Base-by-base conservation (phyloP, 2,113 vertebrate genomes). In the Phainopepla nitens region DNA sequence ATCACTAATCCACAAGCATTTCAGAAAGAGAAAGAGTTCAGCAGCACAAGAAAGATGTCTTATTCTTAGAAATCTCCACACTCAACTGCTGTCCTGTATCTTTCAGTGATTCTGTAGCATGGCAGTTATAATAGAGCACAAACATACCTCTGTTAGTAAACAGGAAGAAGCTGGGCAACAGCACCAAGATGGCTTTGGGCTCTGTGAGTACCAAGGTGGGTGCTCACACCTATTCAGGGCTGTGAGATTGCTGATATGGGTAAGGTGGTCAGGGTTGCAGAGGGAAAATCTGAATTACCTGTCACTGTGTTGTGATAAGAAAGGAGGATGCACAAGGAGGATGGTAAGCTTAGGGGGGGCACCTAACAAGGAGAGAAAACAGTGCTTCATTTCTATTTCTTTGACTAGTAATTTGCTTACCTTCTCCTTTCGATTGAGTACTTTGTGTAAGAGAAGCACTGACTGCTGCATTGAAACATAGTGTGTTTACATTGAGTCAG, bases 11-110 rank as follows among this genome's bases (percentile, higher is more conserved):
- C 73, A 78, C 18, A 51, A 54, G 29, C 44, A 44, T 90, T 87
- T 79, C 35, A 77, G 66, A 87, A 44, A 19, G 12, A 61, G 85
- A 71, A 20, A 39, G n/a, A 56, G 44, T 36, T 91, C 75, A 73
- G 33, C 47, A 81, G 42, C 42, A 44, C 47, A 72, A 87, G 61
- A 61, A 87, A 56, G 51, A 60, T 31, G 28, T 54, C 42, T 44
- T 76, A 27, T 93, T 95, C 88, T 54, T 87, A 93, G 79, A 94
- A 90, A 89, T 72, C 35, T 82, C 45, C 58, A 71, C 31, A 61
- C 31, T 89, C 47, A n/a, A 29, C 42, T 76, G 51, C 44, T 89
- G 70, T 51, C 44, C 66, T 89, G 51, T 82, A 35, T 77, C 44
- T 82, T 66, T 56, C 81, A 42, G 42, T 73, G 82, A 64, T 76